phyloP scores from a whole-genome alignment of 2,113 vertebrate species.

The Lanius ludovicianus region DNA sequence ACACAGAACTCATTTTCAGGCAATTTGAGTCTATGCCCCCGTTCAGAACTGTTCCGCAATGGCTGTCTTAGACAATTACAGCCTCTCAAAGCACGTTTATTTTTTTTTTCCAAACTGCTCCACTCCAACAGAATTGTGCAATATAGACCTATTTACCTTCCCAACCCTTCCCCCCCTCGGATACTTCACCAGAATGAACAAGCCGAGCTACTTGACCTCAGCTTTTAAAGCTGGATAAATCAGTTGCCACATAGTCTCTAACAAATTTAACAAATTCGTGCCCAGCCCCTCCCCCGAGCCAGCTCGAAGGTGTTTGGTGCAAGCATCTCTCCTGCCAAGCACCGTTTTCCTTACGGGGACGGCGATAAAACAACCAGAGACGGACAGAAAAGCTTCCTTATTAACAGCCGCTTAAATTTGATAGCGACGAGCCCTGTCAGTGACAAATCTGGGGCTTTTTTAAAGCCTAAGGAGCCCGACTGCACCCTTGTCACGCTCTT shows the following conservation, averaged over 20 bases:
- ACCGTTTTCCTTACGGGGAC: not conserved
- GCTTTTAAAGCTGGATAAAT: conserved; percentile 18
- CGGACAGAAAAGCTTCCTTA: not conserved
- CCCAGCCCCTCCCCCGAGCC: not conserved
- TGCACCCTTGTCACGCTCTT: not conserved
- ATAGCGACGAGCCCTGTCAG: not conserved
- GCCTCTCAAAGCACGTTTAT: not conserved
- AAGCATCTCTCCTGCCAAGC: conserved; percentile 50
- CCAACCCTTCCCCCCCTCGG: not conserved
- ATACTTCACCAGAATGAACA: not conserved
- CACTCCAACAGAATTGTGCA: conserved; percentile 39
- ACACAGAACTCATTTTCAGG: conserved; percentile 26
- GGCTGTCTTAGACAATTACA: conserved; percentile 47
- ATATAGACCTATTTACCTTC: conserved; percentile 53
- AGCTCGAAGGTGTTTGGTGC: conserved; percentile 22
- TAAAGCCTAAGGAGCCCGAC: not conserved
- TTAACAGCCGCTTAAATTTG: not conserved
- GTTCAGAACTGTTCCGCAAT: not conserved
- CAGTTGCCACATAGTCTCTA: conserved; percentile 3
- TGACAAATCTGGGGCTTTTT: not conserved
- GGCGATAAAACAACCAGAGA: not conserved
- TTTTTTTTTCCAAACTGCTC: not conserved
- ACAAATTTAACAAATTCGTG: conserved; percentile 19
- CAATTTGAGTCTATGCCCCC: not conserved
- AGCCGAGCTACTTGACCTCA: not conserved